Conservation (phyloP, 2,113 vertebrate species). For the Cryptotis parvus region DNA sequence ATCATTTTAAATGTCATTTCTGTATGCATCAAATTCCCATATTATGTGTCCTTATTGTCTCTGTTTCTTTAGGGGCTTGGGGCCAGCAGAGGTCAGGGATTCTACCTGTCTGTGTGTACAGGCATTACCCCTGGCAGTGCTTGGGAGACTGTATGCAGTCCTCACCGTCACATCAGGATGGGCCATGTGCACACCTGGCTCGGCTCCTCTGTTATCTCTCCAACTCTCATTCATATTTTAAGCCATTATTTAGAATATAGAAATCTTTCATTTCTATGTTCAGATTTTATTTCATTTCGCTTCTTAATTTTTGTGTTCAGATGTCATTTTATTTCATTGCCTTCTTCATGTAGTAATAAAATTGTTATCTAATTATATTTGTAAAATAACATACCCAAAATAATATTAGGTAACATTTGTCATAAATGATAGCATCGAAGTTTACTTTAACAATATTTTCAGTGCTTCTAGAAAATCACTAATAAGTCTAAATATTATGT, state of each 20-base stretch:
- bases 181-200: too few species aligned
- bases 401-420: neutral
- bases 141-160: too few species aligned
- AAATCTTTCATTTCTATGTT: neutral
- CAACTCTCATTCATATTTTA: neutral
- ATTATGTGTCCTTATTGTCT: neutral
- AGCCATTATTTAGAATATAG: neutral
- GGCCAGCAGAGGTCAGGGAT: too few species aligned
- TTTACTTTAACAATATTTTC: constrained; percentile 3
- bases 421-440: neutral
- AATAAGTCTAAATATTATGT: neutral
- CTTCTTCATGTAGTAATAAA: neutral
- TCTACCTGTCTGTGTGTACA: too few species aligned
- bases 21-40: neutral
- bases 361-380: neutral
- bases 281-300: neutral
- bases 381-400: neutral
- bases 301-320: too few species aligned
- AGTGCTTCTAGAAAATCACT: neutral
- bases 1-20: constrained; percentile 16
- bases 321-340: too few species aligned
- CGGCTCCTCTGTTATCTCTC: too few species aligned
- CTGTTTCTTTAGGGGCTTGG: neutral
- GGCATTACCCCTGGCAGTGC: too few species aligned
- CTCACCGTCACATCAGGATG: too few species aligned